These are phyloP conservation scores for Melipona quadrifasciata DNA, from an alignment of 1,140 invertebrate species.

Conservation along the genomic window DNA sequence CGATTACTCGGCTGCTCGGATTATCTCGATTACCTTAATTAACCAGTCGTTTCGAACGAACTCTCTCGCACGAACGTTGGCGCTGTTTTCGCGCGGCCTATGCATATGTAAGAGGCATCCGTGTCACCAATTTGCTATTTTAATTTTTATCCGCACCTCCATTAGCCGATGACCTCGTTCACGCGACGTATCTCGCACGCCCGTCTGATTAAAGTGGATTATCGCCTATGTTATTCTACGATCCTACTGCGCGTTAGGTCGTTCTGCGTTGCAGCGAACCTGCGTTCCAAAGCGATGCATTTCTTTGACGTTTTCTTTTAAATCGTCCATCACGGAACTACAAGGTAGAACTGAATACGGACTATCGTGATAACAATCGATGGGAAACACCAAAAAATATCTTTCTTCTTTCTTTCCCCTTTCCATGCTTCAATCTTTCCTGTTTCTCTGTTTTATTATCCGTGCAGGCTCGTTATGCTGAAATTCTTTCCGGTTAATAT, in stretches of 20 bases:
- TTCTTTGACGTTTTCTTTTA: background rate
- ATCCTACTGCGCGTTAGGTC: background rate
- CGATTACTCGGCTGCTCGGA: constrained; percentile 51
- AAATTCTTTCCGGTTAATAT: background rate
- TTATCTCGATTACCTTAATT: constrained; percentile 64
- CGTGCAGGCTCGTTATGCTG: background rate
- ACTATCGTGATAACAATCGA: background rate
- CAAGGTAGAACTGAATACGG: background rate
- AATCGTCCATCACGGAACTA: background rate
- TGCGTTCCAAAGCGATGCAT: background rate
- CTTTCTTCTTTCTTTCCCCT: no score
- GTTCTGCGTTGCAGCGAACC: background rate
- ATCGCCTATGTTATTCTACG: background rate
- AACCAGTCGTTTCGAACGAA: constrained; percentile 46
- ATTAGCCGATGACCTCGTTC: constrained; percentile 36
- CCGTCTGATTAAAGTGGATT: constrained; percentile 29
- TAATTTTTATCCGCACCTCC: constrained; percentile 49
- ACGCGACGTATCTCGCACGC: constrained; percentile 21
- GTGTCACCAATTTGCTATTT: constrained; percentile 49
- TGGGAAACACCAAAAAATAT: background rate
- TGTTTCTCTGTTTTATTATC: background rate
- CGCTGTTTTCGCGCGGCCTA: background rate
- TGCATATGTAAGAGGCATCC: constrained; percentile 30
- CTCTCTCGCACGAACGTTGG: background rate
- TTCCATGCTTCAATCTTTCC: background rate